phyloP scores from a whole-genome alignment of 2,113 vertebrate genomes.

The Sapajus apella region DNA sequence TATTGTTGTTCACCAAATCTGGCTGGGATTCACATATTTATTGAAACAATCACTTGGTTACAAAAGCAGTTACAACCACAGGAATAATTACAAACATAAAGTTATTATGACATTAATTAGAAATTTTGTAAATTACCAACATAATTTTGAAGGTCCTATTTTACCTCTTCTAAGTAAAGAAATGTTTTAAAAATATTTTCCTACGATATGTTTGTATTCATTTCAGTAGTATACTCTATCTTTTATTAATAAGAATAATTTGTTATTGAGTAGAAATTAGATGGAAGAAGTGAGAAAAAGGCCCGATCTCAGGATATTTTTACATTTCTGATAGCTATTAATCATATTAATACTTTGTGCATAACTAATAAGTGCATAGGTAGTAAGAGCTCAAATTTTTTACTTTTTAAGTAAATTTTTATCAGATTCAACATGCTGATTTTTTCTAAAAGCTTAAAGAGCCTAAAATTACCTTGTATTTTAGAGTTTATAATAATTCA shows the following conservation, averaged over 20 bases:
- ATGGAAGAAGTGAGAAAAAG: conserved; percentile 7
- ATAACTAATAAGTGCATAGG: not conserved
- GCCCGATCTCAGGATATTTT: not conserved
- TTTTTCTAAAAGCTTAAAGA: conserved; percentile 23
- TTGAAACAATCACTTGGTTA: conserved; percentile 23
- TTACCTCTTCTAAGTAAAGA: conserved; percentile 1
- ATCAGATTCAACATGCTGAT: not conserved
- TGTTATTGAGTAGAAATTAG: not conserved
- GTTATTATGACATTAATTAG: not conserved
- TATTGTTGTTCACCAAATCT: not conserved
- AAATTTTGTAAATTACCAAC: conserved; percentile 38
- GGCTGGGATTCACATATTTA: not conserved
- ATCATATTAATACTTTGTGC: not conserved
- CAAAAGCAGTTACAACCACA: not conserved
- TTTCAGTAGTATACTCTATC: not conserved
- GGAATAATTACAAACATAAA: not conserved
- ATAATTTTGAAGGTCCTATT: conserved; percentile 14
- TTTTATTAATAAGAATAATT: conserved; percentile 5
- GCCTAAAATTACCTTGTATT: not conserved
- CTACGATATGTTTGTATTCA: not conserved
- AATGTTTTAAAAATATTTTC: not conserved
- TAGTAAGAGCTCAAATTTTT: not conserved
- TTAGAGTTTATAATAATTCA: not conserved
- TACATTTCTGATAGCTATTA: not conserved
- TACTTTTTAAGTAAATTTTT: not conserved